Evolutionary conservation across 1,140 invertebrate genomes (phyloP).

Genomic region (Trichoplusia ni): DNA sequence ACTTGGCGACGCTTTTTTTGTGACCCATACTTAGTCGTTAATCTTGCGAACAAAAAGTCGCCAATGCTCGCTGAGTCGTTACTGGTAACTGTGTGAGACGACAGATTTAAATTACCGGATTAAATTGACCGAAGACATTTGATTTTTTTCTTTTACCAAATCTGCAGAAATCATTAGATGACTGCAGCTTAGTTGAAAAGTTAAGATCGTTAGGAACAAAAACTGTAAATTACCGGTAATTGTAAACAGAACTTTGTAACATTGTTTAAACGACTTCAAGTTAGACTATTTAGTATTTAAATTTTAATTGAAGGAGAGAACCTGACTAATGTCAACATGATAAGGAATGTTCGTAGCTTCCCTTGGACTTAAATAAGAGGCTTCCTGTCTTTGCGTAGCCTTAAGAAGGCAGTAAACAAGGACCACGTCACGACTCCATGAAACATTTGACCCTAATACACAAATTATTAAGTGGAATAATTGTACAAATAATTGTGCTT

Average conservation of each 20-base stretch:
- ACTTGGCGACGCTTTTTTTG: slow-evolving; percentile 73
- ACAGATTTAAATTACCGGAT: slow-evolving; percentile 68
- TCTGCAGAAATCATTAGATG: slow-evolving; percentile 29
- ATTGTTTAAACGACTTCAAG: slow-evolving; percentile 2
- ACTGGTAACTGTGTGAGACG: slow-evolving; percentile 64
- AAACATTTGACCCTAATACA: no score
- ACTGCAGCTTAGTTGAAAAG: slow-evolving; percentile 1
- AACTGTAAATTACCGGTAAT: no score
- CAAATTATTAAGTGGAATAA: no score
- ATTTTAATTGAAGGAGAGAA: not conserved
- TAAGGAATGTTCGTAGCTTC: slow-evolving; percentile 6
- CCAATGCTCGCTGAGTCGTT: slow-evolving; percentile 59
- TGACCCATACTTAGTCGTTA: slow-evolving; percentile 74
- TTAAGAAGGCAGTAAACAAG: no score
- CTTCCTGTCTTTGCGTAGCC: no score
- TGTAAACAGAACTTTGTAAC: no score
- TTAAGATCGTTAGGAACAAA: not conserved
- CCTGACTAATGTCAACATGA: slow-evolving; percentile 1
- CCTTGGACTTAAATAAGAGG: no score
- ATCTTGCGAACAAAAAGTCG: slow-evolving; percentile 77
- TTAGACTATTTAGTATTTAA: not conserved
- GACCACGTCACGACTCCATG: no score
- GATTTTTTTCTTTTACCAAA: slow-evolving; percentile 24
- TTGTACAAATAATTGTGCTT: no score
- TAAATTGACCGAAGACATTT: slow-evolving; percentile 48